A percentile compares a stretch with the other conserved stretches of the same genome.
Evolutionary conservation across 2,888 invertebrate species (phyloP).

Genomic region (Amblyjoppa fuscipennis): DNA sequence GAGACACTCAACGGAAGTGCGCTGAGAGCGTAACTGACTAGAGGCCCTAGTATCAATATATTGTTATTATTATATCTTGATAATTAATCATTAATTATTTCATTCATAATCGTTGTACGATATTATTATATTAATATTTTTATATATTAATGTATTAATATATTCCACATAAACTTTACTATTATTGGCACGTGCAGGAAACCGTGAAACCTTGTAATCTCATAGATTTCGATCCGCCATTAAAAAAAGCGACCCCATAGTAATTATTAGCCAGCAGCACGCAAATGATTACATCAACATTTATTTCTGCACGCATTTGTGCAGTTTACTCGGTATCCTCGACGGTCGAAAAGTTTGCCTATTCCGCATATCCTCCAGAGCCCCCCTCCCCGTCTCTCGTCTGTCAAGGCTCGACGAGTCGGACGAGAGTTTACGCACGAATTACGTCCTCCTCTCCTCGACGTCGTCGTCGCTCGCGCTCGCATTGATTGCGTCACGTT

Average conservation of each 20-base stretch:
- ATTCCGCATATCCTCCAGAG: slow-evolving; percentile 6
- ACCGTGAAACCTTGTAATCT: background rate
- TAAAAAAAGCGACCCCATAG: background rate
- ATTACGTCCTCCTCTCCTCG: slow-evolving; percentile 51
- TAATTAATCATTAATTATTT: no score
- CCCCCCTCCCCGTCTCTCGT: slow-evolving; percentile 3
- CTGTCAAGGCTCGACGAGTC: slow-evolving; percentile 19
- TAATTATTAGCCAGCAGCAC: background rate
- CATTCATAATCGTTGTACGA: no score
- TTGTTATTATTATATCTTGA: no score
- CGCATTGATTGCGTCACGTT: slow-evolving; percentile 66
- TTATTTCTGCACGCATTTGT: background rate
- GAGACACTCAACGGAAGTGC: no score
- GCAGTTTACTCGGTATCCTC: background rate
- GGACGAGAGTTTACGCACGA: slow-evolving; percentile 52
- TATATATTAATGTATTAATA: no score
- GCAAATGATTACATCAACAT: background rate
- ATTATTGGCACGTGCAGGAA: background rate
- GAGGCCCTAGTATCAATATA: no score
- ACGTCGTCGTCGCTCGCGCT: slow-evolving; percentile 28
- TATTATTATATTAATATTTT: no score
- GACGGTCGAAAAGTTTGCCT: slow-evolving; percentile 22
- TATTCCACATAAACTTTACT: background rate
- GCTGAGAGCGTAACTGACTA: no score
- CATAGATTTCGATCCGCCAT: background rate